Percentiles rank a stretch among this genome's conserved stretches.
Evolutionary conservation across 2,797 vertebrate genomes (phyloP).

Genomic region (Tauraco hartlaubi): DNA sequence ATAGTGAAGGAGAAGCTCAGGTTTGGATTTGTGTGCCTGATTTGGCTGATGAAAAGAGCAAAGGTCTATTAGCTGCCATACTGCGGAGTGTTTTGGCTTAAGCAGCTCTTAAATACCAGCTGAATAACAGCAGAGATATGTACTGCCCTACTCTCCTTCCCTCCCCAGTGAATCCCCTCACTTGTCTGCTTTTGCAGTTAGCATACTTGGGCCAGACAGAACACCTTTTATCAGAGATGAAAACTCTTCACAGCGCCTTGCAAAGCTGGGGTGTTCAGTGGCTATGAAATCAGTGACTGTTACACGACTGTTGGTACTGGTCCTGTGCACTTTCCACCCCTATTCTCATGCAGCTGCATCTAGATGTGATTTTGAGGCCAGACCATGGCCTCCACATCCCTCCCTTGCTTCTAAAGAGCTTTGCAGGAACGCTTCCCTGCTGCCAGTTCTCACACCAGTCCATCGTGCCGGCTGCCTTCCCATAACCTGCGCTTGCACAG

Average conservation of each 20-base stretch:
- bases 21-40: not conserved
- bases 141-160: not conserved
- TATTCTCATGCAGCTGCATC: not conserved
- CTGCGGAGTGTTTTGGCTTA: not conserved
- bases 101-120: not conserved
- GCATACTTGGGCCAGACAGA: not conserved
- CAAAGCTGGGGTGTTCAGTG: not conserved
- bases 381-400: not conserved
- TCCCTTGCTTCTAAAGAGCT: not conserved
- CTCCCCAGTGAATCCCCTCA: not conserved
- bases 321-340: not conserved
- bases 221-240: not conserved
- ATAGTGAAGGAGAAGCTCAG: not conserved
- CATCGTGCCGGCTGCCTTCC: fast-evolving
- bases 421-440: not conserved
- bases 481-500: not conserved
- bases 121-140: not conserved
- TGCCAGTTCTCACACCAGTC: not conserved
- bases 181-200: not conserved
- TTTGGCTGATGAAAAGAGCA: not conserved
- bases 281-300: not conserved
- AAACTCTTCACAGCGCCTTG: not conserved
- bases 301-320: not conserved
- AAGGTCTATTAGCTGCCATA: not conserved
- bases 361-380: not conserved